Base-by-base conservation (phyloP, 2,888 invertebrate species). In the Clivina fossor region DNA sequence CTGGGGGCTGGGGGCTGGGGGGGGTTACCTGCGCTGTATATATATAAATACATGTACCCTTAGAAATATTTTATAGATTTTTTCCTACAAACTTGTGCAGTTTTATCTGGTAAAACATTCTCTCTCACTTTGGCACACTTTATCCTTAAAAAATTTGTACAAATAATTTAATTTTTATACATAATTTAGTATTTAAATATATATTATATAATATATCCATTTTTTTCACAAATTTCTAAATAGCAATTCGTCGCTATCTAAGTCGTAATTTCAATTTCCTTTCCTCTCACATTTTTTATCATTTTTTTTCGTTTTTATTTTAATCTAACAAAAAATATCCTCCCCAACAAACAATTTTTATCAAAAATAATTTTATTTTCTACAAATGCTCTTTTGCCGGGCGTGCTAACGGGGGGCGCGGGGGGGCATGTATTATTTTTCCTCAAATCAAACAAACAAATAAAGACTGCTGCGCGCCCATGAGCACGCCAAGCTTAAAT, bases 321-420 rank as follows among this genome's bases (percentile, higher is more conserved):
- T 73, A 74, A 74, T 75, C 74, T 76, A 77, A 77, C 76, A 76
- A 77, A 76, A 76, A 76, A 75, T 74, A 74, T 75, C 74, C 74
- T 74, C 74, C 75, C 74, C 76, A 74, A 80, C 79, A 80, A 80
- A 74, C 73, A 79, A 80, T 78, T 76, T 69, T 80, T 82, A 81
- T 81, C 80, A 82, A 81, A 81, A 81, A 81, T 81, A 81, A 78
- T 79, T 79, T 78, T 76, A 44, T 44, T 76, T 76, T 76, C n/a
- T 75, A 73, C 72, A 72, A 62, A 59, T 46, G 44, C 22, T n/a
- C 26, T 7, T 18, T 51, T 53, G 61, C 65, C 65, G 49, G 66
- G 64, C 62, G 59, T 58, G 49, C 56, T 57, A 57, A 62, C 62
- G 63, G 55, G 53, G 56, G 58, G 62, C 61, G 59, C 60, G 24